Evolutionary conservation across 2,888 invertebrate species (phyloP), one percentile per base, ranked within the genome.

Genomic region (Apamea monoglypha): DNA sequence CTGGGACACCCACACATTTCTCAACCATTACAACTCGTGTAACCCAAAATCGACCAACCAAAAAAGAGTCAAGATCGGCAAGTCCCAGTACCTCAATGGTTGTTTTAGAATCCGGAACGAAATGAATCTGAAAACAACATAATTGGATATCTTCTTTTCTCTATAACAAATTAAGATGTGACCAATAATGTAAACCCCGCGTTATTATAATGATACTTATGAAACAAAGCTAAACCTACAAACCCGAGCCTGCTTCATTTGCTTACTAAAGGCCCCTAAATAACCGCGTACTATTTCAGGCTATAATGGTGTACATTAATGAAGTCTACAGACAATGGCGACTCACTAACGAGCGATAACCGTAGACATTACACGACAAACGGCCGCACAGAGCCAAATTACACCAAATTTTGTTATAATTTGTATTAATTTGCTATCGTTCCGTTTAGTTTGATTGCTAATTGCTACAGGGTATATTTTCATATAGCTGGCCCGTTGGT

Each of bases 341-440:
- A 88, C 86, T 76, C 84, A 84, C 90, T 92, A 91, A 92, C 92
- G 91, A 92, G 91, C 90, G 87, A 91, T 92, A 91, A 92, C 90
- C 78, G 89, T 84, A 85, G 89, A 85, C 89, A 89, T 92, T 92
- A 91, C 91, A 90, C 91, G 82, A 85, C 86, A 91, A 91, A 87
- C 86, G 88, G 82, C 88, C 87, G 59, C 66, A 61, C 36, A 79
- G 81, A 72, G 80, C 84, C 76, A 89, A 90, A 90, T 88, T 87
- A 88, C 89, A 78, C 82, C 87, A 88, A 92, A 91, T 92, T 91
- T 88, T 83, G 82, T 88, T 88, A 84, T 85, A 85, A 86, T 84
- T 90, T 86, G 88, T 84, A 86, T 83, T 83, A 87, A 88, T 83
- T 81, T 79, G 72, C 77, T 84, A 84, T 83, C 69, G 77, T 89